A percentile compares a stretch with the other conserved stretches of the same genome.
Conservation (phyloP, 2,888 invertebrate species). For the Melinaea menophilus region DNA sequence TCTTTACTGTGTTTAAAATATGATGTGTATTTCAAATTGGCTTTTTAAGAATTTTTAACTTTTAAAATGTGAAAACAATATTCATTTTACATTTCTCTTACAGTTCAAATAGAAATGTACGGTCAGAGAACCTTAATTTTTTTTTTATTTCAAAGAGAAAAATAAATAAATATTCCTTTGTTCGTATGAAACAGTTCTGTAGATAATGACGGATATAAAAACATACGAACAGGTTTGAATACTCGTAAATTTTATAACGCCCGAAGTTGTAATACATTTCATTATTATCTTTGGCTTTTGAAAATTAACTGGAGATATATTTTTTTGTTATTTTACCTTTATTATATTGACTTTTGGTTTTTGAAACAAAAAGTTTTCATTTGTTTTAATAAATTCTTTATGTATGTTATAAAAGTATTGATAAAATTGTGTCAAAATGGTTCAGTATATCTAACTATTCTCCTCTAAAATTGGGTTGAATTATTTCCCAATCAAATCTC, state of each 20-base stretch:
- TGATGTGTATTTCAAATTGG: too few species aligned
- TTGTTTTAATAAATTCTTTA: not conserved
- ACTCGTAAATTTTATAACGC: constrained; percentile 1
- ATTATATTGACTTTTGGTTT: constrained; percentile 1
- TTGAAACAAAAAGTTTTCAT: not conserved
- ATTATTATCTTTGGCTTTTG: constrained; percentile 7
- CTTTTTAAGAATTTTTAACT: too few species aligned
- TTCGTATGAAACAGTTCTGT: not conserved
- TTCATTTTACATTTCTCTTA: too few species aligned
- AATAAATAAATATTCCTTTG: constrained; percentile 7
- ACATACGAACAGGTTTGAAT: not conserved
- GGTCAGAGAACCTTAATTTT: not conserved
- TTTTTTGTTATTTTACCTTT: not conserved
- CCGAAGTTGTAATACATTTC: not conserved
- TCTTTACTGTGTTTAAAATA: too few species aligned
- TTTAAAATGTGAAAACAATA: too few species aligned
- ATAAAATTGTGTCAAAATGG: not conserved
- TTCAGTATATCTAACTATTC: not conserved
- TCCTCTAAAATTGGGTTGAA: not conserved
- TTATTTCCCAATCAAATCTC: too few species aligned
- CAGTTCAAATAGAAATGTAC: too few species aligned
- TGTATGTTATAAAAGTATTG: not conserved
- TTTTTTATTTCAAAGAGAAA: not conserved
- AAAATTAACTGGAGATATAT: not conserved
- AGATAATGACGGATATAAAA: not conserved